Base-by-base conservation (phyloP, 2,888 invertebrate genomes). In the Tetrapedia diversipes region DNA sequence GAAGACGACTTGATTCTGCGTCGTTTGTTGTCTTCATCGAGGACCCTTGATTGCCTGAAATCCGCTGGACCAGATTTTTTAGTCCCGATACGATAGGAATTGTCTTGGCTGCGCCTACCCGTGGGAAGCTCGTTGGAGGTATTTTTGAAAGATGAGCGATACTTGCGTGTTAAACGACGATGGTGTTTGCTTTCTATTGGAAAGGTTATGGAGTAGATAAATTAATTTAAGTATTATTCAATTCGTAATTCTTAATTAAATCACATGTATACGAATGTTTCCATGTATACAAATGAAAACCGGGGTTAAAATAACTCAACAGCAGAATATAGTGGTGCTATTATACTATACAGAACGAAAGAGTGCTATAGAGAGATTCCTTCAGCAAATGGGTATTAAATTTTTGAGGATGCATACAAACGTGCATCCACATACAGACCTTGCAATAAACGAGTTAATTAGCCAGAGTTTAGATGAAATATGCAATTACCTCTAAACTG, bases 1-100 rank as follows among this genome's bases (percentile, higher is more conserved):
- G 68, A 82, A 79, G 74, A 83, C 74, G 77, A 74, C 74, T 81
- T 79, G 78, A 83, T 81, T 43, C 81, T 65, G 14, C 39, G 73
- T 24, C 53, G 64, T 27, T 59, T 73, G 76, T 80, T 68, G 77
- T 84, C 85, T 77, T 77, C 77, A 71, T 79, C 64, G 19, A 7
- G 32, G 19, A 2, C 53, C 37, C 47, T 32, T 37, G 65, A 63
- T 76, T 68, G 51, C 67, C 59, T 16, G 37, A 32, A 19, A 10
- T 32, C 51, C 43, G 54, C 14, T 41, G 43, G 29, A 6, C 19
- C 22, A 32, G 29, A 43, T 63, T 22, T 16, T 51, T 73, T 57
- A 32, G 37, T 37, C 11, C 4, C 10, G 3, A 8, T 7, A 27
- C 43, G 32, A n/a, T 14, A 19, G 37, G 22, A 37, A 56, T 37